A percentile compares a stretch with the other conserved stretches of the same genome.
These are phyloP conservation scores for Bucorvus abyssinicus DNA, from an alignment of 2,797 vertebrate genomes.

Conservation along the genomic window DNA sequence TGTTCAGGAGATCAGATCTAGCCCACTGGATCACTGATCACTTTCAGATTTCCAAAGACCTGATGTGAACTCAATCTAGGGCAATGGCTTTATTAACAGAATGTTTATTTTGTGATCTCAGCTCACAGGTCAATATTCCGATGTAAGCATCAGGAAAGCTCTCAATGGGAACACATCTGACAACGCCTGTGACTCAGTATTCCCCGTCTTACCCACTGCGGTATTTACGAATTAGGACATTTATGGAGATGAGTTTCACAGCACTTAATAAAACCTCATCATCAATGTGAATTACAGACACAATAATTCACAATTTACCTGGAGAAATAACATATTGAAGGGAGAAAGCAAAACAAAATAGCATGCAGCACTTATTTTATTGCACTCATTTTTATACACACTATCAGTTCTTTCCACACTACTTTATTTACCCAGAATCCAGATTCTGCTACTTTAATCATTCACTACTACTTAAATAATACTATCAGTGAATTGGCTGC, in stretches of 20 bases:
- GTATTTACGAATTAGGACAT: not conserved
- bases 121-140: not conserved
- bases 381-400: not conserved
- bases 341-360: not conserved
- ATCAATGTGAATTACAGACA: not conserved
- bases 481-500: conserved; percentile 57
- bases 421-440: conserved; percentile 56
- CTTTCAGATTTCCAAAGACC: not conserved
- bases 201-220: not conserved
- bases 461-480: conserved; percentile 65
- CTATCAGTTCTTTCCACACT: conserved; percentile 39
- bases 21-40: not conserved
- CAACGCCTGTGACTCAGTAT: not conserved
- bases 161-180: not conserved
- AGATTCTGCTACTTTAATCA: conserved; percentile 55
- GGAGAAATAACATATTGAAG: not conserved
- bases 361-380: not conserved
- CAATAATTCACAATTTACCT: not conserved
- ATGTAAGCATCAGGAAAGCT: not conserved
- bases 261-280: not conserved
- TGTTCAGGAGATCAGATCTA: not conserved
- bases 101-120: not conserved
- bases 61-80: not conserved
- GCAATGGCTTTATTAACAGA: not conserved
- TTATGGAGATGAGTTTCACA: not conserved